Evolutionary conservation across 2,797 vertebrate species (phyloP), one percentile per base, ranked within the genome.

Genomic region (Micropoecilia bifurca): DNA sequence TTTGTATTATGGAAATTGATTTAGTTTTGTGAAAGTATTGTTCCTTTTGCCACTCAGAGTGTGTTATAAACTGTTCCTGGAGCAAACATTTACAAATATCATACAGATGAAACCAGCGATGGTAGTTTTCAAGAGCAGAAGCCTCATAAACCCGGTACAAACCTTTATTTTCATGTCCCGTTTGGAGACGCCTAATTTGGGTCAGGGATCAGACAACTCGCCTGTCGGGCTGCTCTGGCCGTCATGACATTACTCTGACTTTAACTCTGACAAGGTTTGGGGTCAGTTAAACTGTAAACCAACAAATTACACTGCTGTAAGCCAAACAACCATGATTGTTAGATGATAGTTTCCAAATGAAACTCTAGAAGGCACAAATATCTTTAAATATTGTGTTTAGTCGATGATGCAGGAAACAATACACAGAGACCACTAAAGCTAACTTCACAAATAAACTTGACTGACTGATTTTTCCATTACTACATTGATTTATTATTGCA

Each of bases 141-240:
- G 61, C 33, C 33, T 18, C 30, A 36, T 36, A 22, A 20, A 36
- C 14, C 8, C 1, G 3, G 16, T 33, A 63, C 9, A 63, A 63
- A 4, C 7, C 16, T 63, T 20, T 30, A 63, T 36, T 63, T 63
- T 9, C 7, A 66, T 66, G 18, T 66, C 33, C 33, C 33, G 2
- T 55, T 33, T 73, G 18, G 78, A 48, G 46, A 43, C 0, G 25
- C 2, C 2, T 45, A 45, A 82, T 86, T 79, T 83, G 59, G 81
- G 84, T 83, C 78, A 78, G 84, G 71, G 63, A 76, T 73, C 80
- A 85, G 63, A 82, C 61, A 6, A 50, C 76, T 78, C 41, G 0
- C 71, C 53, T 72, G 53, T 18, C 74, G 50, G 77, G 71, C 83
- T 87, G 47, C n/a, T 0, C 4, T 33, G 50, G 50, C 50, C 47